Conservation (phyloP, 2,888 invertebrate genomes). For the Megalurothrips usitatus region DNA sequence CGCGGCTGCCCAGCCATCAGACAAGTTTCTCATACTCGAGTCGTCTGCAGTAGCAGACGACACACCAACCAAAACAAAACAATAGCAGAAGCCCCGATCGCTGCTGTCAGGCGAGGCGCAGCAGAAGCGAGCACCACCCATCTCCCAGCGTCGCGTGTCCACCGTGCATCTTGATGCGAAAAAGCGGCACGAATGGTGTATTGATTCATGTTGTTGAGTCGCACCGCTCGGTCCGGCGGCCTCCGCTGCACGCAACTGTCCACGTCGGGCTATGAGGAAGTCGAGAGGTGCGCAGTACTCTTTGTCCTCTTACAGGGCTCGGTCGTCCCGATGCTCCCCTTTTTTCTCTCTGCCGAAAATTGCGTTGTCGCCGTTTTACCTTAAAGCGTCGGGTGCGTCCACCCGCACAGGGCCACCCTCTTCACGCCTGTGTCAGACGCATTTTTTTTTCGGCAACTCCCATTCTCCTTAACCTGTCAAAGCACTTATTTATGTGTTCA, state of each 20-base stretch:
- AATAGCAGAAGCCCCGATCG: slow-evolving; percentile 2
- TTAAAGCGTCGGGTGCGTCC: neutral
- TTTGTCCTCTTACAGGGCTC: neutral
- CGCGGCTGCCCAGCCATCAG: too few species aligned
- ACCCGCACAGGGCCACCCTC: neutral
- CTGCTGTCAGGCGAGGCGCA: neutral
- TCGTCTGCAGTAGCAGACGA: neutral
- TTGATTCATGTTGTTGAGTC: neutral
- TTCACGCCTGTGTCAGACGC: neutral
- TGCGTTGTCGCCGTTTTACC: neutral
- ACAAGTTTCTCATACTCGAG: too few species aligned
- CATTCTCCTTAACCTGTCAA: neutral
- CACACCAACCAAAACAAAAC: neutral
- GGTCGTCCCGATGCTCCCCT: neutral
- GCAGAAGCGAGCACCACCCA: neutral
- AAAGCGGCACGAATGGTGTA: neutral
- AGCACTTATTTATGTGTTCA: neutral
- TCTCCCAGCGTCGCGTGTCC: neutral
- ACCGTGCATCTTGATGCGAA: neutral
- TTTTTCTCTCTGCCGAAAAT: neutral
- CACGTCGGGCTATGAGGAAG: neutral
- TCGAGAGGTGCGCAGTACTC: neutral
- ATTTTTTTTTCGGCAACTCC: neutral
- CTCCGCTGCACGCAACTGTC: neutral
- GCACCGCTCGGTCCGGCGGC: neutral